phyloP scores from a whole-genome alignment of 2,113 vertebrate species.

The Rhodinocichla rosea region DNA sequence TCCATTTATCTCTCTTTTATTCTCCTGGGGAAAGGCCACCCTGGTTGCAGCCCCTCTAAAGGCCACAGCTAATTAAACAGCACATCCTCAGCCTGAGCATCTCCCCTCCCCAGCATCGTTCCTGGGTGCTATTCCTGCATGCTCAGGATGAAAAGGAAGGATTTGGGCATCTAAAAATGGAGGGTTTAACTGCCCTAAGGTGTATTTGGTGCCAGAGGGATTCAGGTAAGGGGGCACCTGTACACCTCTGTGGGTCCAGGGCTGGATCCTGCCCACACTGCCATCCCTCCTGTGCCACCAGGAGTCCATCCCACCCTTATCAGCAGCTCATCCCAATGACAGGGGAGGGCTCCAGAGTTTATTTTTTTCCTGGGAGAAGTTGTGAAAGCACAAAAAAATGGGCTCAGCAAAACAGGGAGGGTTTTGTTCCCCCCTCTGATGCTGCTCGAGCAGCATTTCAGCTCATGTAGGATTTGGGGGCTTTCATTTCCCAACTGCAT shows the following conservation, averaged over 20 bases:
- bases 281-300: background rate
- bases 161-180: background rate
- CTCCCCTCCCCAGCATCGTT: background rate
- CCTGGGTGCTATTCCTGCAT: background rate
- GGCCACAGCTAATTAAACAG: constrained; percentile 34
- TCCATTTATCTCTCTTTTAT: background rate
- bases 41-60: background rate
- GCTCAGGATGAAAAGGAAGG: background rate
- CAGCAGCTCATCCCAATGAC: background rate
- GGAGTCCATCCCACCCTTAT: fast-evolving
- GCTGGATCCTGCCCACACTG: background rate
- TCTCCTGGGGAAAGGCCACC: background rate
- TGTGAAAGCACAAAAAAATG: background rate
- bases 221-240: no score
- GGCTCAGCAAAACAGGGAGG: background rate
- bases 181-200: background rate
- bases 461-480: background rate
- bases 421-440: background rate
- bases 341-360: background rate
- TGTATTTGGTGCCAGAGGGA: background rate
- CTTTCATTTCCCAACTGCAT: background rate
- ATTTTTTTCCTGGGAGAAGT: background rate
- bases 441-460: background rate
- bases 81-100: background rate
- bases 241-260: background rate